Conservation (phyloP, 2,888 invertebrate genomes). For the Rhogogaster chlorosoma region DNA sequence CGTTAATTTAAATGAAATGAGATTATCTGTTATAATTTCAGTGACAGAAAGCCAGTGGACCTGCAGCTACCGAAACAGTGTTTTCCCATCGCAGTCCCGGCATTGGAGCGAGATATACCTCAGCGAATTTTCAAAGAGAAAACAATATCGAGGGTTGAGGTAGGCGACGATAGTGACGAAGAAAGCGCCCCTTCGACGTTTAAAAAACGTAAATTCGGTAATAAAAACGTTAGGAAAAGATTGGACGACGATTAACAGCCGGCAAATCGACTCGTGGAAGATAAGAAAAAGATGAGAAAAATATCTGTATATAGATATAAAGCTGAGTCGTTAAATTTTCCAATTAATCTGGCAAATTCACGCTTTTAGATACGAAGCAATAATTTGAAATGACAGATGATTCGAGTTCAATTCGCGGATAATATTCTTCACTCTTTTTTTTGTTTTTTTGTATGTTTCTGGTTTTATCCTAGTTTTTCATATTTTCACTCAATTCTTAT, state of each 20-base stretch:
- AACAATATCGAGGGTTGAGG: conserved; percentile 80
- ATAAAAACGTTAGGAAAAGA: conserved; percentile 84
- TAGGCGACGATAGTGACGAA: conserved; percentile 79
- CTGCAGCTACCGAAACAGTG: conserved; percentile 84
- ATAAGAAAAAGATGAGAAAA: not conserved
- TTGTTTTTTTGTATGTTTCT: too few species aligned
- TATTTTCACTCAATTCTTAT: not conserved
- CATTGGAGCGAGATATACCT: conserved; percentile 77
- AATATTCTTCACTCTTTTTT: not conserved
- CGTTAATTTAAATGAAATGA: conserved; percentile 53
- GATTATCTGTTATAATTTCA: conserved; percentile 68
- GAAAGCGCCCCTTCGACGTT: conserved; percentile 78
- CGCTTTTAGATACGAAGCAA: not conserved
- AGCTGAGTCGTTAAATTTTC: conserved; percentile 27
- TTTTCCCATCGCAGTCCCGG: conserved; percentile 72
- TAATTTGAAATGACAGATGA: not conserved
- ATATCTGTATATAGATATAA: not conserved
- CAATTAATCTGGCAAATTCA: conserved; percentile 22
- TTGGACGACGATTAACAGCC: conserved; percentile 81
- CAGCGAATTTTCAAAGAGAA: conserved; percentile 83
- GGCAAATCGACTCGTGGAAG: not conserved
- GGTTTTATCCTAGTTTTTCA: not conserved
- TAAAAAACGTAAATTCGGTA: conserved; percentile 86
- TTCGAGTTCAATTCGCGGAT: not conserved
- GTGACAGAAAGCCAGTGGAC: conserved; percentile 81